Evolutionary conservation across 2,113 vertebrate genomes (phyloP).

Genomic region (Clarias gariepinus): DNA sequence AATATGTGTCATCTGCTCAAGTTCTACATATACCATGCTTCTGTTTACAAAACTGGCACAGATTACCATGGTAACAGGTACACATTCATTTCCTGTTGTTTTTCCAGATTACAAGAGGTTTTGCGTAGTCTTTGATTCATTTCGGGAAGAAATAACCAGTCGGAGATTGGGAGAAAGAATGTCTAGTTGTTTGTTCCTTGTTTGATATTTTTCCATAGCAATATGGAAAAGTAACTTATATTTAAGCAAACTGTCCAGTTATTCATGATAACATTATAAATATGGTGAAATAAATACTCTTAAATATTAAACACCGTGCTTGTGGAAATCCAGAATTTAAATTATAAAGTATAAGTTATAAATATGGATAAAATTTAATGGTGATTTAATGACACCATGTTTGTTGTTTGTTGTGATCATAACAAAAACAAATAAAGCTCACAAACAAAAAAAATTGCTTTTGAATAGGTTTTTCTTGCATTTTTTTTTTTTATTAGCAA

Average conservation of each 20-base stretch:
- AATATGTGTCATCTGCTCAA: slow-evolving; percentile 14
- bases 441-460: not conserved
- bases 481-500: not conserved
- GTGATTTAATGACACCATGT: not conserved
- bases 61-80: slow-evolving; percentile 50
- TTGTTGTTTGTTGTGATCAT: not conserved
- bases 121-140: not conserved
- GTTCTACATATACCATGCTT: slow-evolving; percentile 33
- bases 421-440: not conserved
- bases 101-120: not conserved
- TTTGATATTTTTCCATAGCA: not conserved
- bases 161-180: not conserved
- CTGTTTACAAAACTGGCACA: slow-evolving; percentile 40
- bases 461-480: not conserved
- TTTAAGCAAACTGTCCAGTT: not conserved
- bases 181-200: not conserved
- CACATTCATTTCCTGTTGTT: slow-evolving; percentile 64
- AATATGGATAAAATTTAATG: not conserved
- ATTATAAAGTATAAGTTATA: not conserved
- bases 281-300: not conserved
- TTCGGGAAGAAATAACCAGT: not conserved
- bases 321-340: not conserved
- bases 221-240: not conserved
- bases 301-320: not conserved
- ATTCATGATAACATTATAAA: not conserved